A percentile compares a stretch with the other conserved stretches of the same genome.
phyloP scores from a whole-genome alignment of 2,888 invertebrate genomes.

The Drosophila anomalata region DNA sequence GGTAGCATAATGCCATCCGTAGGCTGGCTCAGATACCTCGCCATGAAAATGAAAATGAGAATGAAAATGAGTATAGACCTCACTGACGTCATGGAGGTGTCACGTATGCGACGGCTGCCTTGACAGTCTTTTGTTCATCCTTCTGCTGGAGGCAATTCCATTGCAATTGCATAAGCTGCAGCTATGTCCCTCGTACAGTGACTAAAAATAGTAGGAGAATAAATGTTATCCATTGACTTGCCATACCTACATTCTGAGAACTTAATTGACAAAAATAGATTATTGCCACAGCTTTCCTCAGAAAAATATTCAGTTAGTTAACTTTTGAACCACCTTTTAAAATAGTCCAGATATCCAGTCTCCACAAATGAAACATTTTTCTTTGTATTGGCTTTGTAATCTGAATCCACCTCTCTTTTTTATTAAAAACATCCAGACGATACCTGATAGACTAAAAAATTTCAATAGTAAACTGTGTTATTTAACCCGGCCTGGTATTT shows the following conservation, averaged over 20 bases:
- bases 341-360: neutral
- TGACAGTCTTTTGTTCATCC: conserved; percentile 30
- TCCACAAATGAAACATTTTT: neutral
- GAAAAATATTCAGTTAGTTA: too few species aligned
- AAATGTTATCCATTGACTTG: neutral
- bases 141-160: conserved; percentile 5
- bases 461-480: neutral
- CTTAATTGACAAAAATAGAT: neutral
- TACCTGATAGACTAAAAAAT: neutral
- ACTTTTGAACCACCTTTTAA: too few species aligned
- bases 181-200: conserved; percentile 4
- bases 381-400: neutral
- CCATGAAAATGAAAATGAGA: neutral
- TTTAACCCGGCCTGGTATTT: neutral
- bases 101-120: conserved; percentile 22
- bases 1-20: conserved; percentile 12
- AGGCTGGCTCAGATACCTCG: conserved; percentile 2
- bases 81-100: conserved; percentile 39
- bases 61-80: neutral
- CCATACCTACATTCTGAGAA: neutral
- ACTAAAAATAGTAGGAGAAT: neutral
- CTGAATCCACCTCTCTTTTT: neutral
- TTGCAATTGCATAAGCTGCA: conserved; percentile 36
- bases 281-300: too few species aligned
- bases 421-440: neutral